Evolutionary conservation across 2,888 invertebrate genomes (phyloP).

Genomic region (Calameuta filiformis): DNA sequence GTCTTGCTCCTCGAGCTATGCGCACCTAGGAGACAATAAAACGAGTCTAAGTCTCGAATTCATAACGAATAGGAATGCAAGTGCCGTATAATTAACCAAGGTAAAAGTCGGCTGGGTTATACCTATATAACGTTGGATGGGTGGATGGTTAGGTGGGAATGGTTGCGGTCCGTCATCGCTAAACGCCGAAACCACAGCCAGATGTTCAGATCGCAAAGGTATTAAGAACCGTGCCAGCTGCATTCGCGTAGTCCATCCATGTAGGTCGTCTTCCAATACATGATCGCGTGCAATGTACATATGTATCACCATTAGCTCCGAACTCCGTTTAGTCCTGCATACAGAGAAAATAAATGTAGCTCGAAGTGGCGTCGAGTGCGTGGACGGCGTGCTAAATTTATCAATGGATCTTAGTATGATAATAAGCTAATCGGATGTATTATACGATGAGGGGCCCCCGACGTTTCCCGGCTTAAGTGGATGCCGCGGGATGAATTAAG

Average conservation of each 20-base stretch:
- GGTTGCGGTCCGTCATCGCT: slow-evolving; percentile 50
- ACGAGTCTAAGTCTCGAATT: neutral
- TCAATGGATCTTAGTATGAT: slow-evolving; percentile 55
- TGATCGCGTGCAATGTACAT: neutral
- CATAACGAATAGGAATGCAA: neutral
- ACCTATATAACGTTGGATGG: neutral
- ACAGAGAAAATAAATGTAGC: neutral
- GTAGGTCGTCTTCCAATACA: neutral
- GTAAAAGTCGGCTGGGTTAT: neutral
- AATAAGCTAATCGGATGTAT: slow-evolving; percentile 60
- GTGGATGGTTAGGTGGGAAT: neutral
- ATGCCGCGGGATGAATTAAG: slow-evolving; percentile 34
- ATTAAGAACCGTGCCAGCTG: slow-evolving; percentile 34
- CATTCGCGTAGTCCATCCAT: slow-evolving; percentile 25
- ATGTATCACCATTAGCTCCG: neutral
- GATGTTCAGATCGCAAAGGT: slow-evolving; percentile 46
- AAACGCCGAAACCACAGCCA: slow-evolving; percentile 61
- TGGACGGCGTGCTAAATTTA: slow-evolving; percentile 51
- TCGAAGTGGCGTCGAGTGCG: neutral
- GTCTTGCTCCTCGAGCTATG: neutral
- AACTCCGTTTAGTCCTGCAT: neutral
- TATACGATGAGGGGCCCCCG: slow-evolving; percentile 28
- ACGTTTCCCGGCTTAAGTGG: slow-evolving; percentile 23
- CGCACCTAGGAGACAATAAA: neutral
- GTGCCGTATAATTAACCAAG: neutral